These are phyloP conservation scores for Gisinianus flammeolus DNA, from an alignment of 2,888 invertebrate species.

Conservation along the genomic window DNA sequence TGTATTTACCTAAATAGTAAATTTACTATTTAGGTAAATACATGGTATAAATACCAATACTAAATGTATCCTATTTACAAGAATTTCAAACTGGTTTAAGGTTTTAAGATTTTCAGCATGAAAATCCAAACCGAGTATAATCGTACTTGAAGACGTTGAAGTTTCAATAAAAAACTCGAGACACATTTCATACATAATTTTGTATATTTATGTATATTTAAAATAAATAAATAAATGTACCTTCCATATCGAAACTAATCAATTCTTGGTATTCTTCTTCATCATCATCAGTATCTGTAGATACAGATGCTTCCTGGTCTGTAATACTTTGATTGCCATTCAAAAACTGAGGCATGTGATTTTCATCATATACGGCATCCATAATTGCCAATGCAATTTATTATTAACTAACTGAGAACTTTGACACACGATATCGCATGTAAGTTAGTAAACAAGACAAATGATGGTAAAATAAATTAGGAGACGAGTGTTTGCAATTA, in stretches of 20 bases:
- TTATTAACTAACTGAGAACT: slow-evolving; percentile 16
- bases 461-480: slow-evolving; percentile 29
- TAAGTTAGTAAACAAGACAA: slow-evolving; percentile 26
- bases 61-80: too few relatives aligned
- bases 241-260: neutral
- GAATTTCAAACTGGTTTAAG: too few relatives aligned
- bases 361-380: slow-evolving; percentile 13
- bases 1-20: too few relatives aligned
- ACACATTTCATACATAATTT: neutral
- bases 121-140: too few relatives aligned
- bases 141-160: too few relatives aligned
- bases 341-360: neutral
- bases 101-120: too few relatives aligned
- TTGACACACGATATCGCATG: slow-evolving; percentile 8
- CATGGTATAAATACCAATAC: too few relatives aligned
- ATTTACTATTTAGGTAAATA: too few relatives aligned
- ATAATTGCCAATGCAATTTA: slow-evolving; percentile 22
- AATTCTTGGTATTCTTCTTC: neutral
- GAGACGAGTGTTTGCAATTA: neutral
- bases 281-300: neutral
- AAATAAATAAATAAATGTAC: neutral
- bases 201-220: too few relatives aligned
- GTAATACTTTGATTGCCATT: neutral
- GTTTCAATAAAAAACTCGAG: neutral
- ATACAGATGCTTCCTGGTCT: slow-evolving; percentile 7